Base-by-base conservation (phyloP, 2,888 invertebrate species). In the Maniola hyperantus region DNA sequence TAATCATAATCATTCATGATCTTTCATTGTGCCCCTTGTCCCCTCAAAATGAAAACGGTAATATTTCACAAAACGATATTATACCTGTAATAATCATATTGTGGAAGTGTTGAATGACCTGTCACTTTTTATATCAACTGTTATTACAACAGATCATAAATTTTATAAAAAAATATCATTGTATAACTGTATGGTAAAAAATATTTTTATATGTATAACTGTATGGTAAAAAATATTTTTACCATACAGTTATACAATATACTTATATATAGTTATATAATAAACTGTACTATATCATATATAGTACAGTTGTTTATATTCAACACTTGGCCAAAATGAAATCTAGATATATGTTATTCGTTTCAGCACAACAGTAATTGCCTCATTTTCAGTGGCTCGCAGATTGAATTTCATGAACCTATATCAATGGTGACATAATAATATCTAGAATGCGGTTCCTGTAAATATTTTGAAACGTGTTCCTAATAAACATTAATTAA, bases 1-100 rank as follows among this genome's bases (percentile, higher is more conserved):
- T 48, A 59, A 48, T 59, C 59, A 59, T 48, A 59, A 59, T 48
- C 59, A 46, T 46, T 59, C 46, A 34, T 59, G 59, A 59, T 48
- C 46, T 48, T 46, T 48, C 59, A 59, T 59, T 48, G 48, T 34
- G 59, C 11, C 15, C 34, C 18, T 10, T 18, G 33, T 59, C 33
- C 44, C 57, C 2, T 15, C 48, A 34, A 59, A 59, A 59, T 59
- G 59, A 59, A 59, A 48, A 46, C 34, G 59, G 59, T 34, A 15
- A 59, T 59, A 59, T 48, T 48, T 46, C 34, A 59, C 46, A 59
- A 48, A 59, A 33, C 46, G 48, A 59, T 48, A 44, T 59, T 59
- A 34, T 34, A 59, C 48, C 59, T 48, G 46, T 6, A 15, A n/a
- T 54, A 39, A 20, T 57, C 39, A 42, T 42, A 42, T 20, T 57